Base-by-base conservation (phyloP, 2,113 vertebrate genomes). In the Garra rufa region DNA sequence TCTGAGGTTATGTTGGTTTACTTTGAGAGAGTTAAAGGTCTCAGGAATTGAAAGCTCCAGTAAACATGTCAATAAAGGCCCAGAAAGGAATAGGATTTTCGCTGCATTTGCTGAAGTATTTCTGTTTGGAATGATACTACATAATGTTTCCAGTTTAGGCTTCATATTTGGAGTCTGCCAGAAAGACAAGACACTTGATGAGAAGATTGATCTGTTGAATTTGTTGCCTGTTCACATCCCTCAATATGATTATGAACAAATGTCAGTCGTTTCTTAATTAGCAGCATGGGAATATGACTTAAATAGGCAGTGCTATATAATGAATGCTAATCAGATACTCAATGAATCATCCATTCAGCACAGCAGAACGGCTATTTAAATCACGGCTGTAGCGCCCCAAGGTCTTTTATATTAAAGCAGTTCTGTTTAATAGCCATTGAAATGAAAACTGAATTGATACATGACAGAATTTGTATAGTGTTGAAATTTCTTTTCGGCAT, bases 271-370 rank as follows among this genome's bases (percentile, higher is more conserved):
- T 77, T 59, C 30, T 41, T 43, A 77, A 59, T 43, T 43, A 59
- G n/a, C 13, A 3, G 13, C 34, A 41, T 43, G 76, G 76, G 52
- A 17, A 41, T 77, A 9, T 41, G 28, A 24, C n/a, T 77, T 77
- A 59, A 77, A 77, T 59, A 24, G 76, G 59, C 75, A 77, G 50
- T 1, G 21, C 52, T 77, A 43, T 77, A 14, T 34, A 59, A 77
- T 59, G 55, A 77, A 59, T 77, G 41, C 70, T 73, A 73, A 59
- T 77, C 76, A 59, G 13, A 43, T 77, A 26, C 34, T 43, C 30
- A 21, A 30, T 24, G 21, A 77, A 41, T 57, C 75, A 77, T 59
- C 11, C 19, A 77, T 77, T 77, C 52, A 59, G 44, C 38, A 9
- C 41, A 26, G 76, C 52, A 57, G 28, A 38, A 76, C 15, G 3